Percentiles rank a stretch among this genome's conserved stretches.
Evolutionary conservation across 2,113 vertebrate genomes (phyloP).

Genomic region (Lophura nycthemera): DNA sequence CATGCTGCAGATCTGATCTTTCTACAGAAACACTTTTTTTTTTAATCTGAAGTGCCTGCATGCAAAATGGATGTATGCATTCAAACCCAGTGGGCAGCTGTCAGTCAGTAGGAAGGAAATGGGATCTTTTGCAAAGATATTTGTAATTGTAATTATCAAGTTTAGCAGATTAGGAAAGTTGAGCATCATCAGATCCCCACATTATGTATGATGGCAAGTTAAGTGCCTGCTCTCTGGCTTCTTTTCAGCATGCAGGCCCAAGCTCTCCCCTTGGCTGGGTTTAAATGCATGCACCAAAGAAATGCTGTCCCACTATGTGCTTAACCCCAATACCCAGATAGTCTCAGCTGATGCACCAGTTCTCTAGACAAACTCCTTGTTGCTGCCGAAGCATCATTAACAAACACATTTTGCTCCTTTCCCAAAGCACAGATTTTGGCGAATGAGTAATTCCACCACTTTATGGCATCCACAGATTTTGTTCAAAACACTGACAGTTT

Average conservation of each 20-base stretch:
- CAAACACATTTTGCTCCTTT: conserved; percentile 37
- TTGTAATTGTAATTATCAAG: conserved; percentile 10
- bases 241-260: background rate
- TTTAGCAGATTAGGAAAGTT: background rate
- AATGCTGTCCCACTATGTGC: background rate
- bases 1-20: background rate
- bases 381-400: conserved; percentile 32
- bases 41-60: background rate
- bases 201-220: background rate
- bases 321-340: background rate
- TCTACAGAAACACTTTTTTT: background rate
- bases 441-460: conserved; percentile 64
- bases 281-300: background rate
- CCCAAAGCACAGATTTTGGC: conserved; percentile 54
- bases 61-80: background rate
- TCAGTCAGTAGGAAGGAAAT: conserved; percentile 9
- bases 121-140: conserved; percentile 6
- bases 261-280: background rate
- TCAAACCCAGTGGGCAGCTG: conserved; percentile 1
- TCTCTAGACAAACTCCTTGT: conserved; percentile 43
- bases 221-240: background rate
- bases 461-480: conserved; percentile 63
- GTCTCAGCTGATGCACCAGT: background rate
- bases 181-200: background rate
- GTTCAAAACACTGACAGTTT: conserved; percentile 68